Evolutionary conservation across 2,113 vertebrate species (phyloP), one percentile per base, ranked within the genome.

Genomic region (Bos javanicus): DNA sequence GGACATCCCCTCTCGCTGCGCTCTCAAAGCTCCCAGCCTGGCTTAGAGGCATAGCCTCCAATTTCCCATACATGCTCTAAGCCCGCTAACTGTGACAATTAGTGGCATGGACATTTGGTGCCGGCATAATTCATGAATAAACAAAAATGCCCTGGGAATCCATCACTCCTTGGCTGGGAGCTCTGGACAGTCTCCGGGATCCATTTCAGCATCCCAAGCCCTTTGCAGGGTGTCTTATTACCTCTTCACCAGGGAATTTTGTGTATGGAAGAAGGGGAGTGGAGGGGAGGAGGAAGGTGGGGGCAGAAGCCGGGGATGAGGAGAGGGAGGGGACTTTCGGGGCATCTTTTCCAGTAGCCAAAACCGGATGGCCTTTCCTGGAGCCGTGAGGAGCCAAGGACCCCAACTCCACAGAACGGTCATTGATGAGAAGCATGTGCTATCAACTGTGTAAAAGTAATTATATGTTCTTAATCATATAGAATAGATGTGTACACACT

Each of bases 1-100:
- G 6, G 13, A 48, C 5, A 2, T 43, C 23, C 21, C 25, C 15
- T 2, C 39, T 0, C 1, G 6, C 17, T n/a, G 25, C 0, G 5
- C 36, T 13, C 33, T 7, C 2, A 5, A 30, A 33, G 21, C 30
- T 25, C 5, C 7, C 23, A 33, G 9, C 43, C 43, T 14, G 71
- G n/a, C 62, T 17, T 7, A 19, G 57, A 8, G 2, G 50, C 60
- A 10, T 13, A 0, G 3, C 4, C 83, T 74, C 64, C 1, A 2
- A 0, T n/a, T 43, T 0, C 9, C 8, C 39, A 16, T 28, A 3
- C 16, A 2, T 7, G 43, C 21, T 13, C 21, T 5, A 30, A 3
- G 16, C 7, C 19, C 15, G 0, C 17, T 3, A 1, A 2, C 19
- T 33, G 52, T 2, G 39, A 64, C 60, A 36, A 14, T 14, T 12